Evolutionary conservation across 1,140 invertebrate genomes (phyloP), one percentile per base, ranked within the genome.

Genomic region (Eufriesea mexicana): DNA sequence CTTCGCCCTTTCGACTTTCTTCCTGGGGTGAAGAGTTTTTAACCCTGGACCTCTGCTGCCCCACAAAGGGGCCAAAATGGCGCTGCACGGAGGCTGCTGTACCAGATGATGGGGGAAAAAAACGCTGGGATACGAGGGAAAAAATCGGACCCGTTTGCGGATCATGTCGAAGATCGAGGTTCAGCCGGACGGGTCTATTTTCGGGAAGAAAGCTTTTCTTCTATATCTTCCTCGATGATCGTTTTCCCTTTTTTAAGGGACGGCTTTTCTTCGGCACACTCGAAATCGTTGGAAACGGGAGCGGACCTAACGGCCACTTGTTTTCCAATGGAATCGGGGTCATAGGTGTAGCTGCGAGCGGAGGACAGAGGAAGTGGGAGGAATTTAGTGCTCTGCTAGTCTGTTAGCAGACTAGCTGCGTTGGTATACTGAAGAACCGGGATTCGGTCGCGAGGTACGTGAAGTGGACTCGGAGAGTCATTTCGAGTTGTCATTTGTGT

Each of bases 1-100:
- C 85, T 86, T 84, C 82, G 76, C 64, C 80, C 79, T 54, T 88
- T 87, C 82, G 61, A 77, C 70, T 86, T 88, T 87, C 83, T 87
- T 83, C 85, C 80, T 83, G 88, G 89, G 89, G 86, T 79, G 87
- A 90, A 78, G 49, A 83, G 87, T 93, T 93, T 93, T 92, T 91
- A 92, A 92, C 91, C 91, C 90, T 57, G 71, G 16, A 14, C 81
- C 86, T 73, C 82, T 72, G 73, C 12, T 70, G 72, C 55, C 84
- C 70, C 86, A 93, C 90, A 93, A 93, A 91, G 84, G 86, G 90
- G 89, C 75, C 88, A 89, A 89, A 89, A 86, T 86, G 89, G 86
- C 82, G 90, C 20, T 18, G 51, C 55, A 45, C n/a, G n/a, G n/a
- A n/a, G n/a, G n/a, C n/a, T n/a, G n/a, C n/a, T n/a, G n/a, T n/a